phyloP scores from a whole-genome alignment of 2,888 invertebrate genomes.

The Scaptodrosophila latifasciaeformis region DNA sequence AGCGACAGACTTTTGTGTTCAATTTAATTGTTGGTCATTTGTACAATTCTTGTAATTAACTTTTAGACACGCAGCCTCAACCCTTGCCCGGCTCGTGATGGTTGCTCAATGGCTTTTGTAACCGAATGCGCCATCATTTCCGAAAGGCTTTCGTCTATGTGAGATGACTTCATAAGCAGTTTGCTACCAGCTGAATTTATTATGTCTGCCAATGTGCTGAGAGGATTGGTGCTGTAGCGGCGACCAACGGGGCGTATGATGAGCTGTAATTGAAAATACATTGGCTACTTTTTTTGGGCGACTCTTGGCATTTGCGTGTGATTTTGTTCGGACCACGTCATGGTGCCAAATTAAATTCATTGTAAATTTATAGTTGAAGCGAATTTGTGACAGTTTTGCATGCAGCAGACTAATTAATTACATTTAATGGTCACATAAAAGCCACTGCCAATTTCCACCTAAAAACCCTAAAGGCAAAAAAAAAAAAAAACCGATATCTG shows the following conservation, averaged over 20 bases:
- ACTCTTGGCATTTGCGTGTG: constrained; percentile 24
- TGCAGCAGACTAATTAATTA: constrained; percentile 58
- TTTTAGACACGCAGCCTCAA: neutral
- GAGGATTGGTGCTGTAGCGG: too few relatives aligned
- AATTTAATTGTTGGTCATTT: constrained; percentile 37
- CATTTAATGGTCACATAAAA: constrained; percentile 52
- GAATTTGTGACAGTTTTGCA: constrained; percentile 51
- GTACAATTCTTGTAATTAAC: constrained; percentile 43
- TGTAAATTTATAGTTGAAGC: constrained; percentile 32
- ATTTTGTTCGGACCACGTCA: constrained; percentile 12
- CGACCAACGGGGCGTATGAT: constrained; percentile 22
- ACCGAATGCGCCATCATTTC: constrained; percentile 22
- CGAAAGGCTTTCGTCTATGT: constrained; percentile 35
- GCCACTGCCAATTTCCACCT: constrained; percentile 43
- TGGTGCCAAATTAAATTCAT: constrained; percentile 19
- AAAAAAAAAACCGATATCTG: neutral
- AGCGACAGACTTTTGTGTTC: constrained; percentile 17
- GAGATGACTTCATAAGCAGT: constrained; percentile 42
- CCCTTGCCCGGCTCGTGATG: neutral
- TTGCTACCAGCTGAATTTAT: neutral
- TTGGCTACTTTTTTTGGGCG: constrained; percentile 20
- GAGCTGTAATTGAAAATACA: constrained; percentile 47
- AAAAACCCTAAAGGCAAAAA: constrained; percentile 56
- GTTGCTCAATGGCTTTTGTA: constrained; percentile 9
- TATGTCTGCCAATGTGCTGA: too few relatives aligned